Evolutionary conservation across 2,888 invertebrate genomes (phyloP), one percentile per base, ranked within the genome.

Genomic region (Trachelus troglodyta): DNA sequence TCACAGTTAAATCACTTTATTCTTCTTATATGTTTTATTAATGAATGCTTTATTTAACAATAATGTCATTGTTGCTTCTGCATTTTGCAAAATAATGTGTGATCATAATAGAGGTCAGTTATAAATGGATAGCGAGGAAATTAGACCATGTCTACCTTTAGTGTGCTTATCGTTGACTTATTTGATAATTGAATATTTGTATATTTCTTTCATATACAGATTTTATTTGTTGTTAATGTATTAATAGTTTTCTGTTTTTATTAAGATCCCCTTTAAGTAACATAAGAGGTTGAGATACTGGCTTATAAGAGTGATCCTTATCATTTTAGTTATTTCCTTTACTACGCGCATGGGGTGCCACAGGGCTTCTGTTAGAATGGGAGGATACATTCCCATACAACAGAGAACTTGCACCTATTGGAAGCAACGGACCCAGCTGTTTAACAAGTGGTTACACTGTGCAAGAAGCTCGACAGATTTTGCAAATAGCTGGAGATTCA

Each of bases 311-410:
- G 56, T 40, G 73, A 69, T 77, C 74, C 69, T 75, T 77, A 80
- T 82, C 77, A 82, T 90, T 91, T 74, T 85, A 94, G 94, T 90
- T 96, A 79, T 94, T 95, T 87, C 94, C 94, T 30, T 90, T 94
- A 74, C 89, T 95, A 82, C 92, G 93, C 85, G 92, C 93, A 89
- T 94, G 96, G 93, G 96, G 97, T 34, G 96, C 95, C 0, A 97
- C 96, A 1, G 97, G 97, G 1, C 90, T 97, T 33, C 92, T 97
- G 15, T 86, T 97, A 71, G 97, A 97, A 92, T 97, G 97, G 96
- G 97, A 98, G 89, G 97, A 98, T 87, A 97, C 96, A 81, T 98
- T 97, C 91, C 97, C 97, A 0, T 97, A 96, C 90, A 92, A 92
- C 11, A 94, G 93, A 74, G 93, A 94, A 15, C 91, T 97, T 75